Base-by-base conservation (phyloP, 2,797 vertebrate genomes). In the Thripadectes ignobilis region DNA sequence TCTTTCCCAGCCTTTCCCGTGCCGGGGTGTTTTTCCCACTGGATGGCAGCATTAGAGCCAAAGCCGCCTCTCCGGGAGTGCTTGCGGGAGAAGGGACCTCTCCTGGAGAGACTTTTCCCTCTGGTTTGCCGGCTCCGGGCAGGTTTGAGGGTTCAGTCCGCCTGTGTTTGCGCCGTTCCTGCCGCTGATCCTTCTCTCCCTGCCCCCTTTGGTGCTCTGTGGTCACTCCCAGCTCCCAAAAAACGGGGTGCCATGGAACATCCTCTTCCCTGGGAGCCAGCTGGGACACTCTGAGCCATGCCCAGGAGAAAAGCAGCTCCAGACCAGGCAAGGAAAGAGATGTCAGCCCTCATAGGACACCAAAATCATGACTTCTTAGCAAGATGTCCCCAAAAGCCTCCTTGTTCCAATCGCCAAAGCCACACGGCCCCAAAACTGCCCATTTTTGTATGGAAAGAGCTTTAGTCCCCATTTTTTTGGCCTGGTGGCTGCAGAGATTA, bases 1-100 rank as follows among this genome's bases (percentile, higher is more conserved):
- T 41, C 1, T 2, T 49, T 54, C 51, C 20, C 75, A 89, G 7
- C 43, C 20, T 77, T 88, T 85, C 57, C 76, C 49, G 9, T 29
- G 26, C 7, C 65, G 12, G 41, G 58, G 48, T 65, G 6, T 71
- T 92, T 93, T 81, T 87, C 81, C 96, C 96, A 83, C 96, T 88
- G 93, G 96, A 92, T 95, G 96, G 96, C 96, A 82, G 94, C 85
- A 78, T 55, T 38, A 54, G 54, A 88, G 81, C 93, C 93, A 82
- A 93, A 34, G 34, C 90, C 95, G 55, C 11, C 0, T 52, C 22
- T 16, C 54, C 1, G 5, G 29, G 61, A 81, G 36, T 34, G 26
- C 39, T 30, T 10, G 18, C 0, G 1, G 34, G 19, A 85, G 58
- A 48, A 15, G 27, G 12, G 30, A 20, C 9, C 15, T 90, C 62